Evolutionary conservation across 2,113 vertebrate species (phyloP).

Genomic region (Cololabis saira): DNA sequence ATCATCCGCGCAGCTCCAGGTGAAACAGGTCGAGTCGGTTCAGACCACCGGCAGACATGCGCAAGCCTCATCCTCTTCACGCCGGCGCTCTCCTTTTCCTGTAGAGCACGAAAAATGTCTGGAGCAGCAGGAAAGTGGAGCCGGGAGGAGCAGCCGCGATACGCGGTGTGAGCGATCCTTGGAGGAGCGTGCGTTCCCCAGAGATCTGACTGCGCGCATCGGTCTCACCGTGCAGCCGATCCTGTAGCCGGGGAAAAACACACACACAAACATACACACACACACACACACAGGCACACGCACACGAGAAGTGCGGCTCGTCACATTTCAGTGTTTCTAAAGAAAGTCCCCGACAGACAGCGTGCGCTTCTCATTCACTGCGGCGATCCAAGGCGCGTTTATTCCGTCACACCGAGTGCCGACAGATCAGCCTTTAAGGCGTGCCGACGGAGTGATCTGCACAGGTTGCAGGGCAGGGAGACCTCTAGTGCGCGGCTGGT

Average conservation of each 20-base stretch:
- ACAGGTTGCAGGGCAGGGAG: slow-evolving; percentile 72
- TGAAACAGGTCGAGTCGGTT: slow-evolving; percentile 60
- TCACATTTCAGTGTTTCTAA: slow-evolving; percentile 24
- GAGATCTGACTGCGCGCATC: slow-evolving; percentile 47
- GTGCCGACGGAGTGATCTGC: slow-evolving; percentile 43
- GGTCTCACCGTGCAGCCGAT: slow-evolving; percentile 25
- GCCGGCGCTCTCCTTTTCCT: not conserved
- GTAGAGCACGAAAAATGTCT: not conserved
- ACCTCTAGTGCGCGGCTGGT: slow-evolving; percentile 69
- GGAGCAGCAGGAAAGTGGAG: not conserved
- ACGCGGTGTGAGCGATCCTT: slow-evolving; percentile 24
- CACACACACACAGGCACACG: too few species aligned
- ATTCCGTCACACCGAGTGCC: slow-evolving; percentile 23
- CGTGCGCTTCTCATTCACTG: slow-evolving; percentile 20
- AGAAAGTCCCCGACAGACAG: slow-evolving; percentile 64
- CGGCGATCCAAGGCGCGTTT: slow-evolving; percentile 33
- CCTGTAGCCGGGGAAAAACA: slow-evolving; percentile 22
- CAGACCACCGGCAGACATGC: slow-evolving; percentile 53
- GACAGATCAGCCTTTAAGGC: slow-evolving; percentile 13
- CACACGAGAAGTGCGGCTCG: slow-evolving; percentile 10
- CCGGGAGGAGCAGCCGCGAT: slow-evolving; percentile 26
- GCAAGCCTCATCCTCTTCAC: slow-evolving; percentile 67
- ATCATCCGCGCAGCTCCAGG: slow-evolving; percentile 65
- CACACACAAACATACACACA: too few species aligned
- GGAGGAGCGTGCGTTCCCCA: slow-evolving; percentile 23